A percentile compares a stretch with the other conserved stretches of the same genome.
Evolutionary conservation across 2,113 vertebrate species (phyloP).

Genomic region (Cochlearius cochlearius): DNA sequence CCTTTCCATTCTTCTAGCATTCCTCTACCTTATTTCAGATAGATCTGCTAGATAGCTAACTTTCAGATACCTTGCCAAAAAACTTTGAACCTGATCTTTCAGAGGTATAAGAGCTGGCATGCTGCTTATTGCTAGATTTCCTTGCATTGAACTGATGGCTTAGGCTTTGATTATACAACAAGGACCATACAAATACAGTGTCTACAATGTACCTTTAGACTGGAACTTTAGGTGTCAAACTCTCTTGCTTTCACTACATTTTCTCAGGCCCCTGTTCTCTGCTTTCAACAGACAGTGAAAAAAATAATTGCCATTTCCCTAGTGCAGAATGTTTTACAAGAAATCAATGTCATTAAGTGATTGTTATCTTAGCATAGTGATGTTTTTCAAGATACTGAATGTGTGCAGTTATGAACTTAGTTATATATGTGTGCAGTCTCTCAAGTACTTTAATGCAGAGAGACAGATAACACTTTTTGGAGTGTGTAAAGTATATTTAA

Average conservation of each 20-base stretch:
- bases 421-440: neutral
- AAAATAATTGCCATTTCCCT: neutral
- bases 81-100: neutral
- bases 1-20: neutral
- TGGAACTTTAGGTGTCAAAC: neutral
- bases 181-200: neutral
- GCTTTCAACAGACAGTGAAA: neutral
- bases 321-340: neutral
- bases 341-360: neutral
- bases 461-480: neutral
- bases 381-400: neutral
- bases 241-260: neutral
- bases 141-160: neutral
- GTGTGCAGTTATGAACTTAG: neutral
- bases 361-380: neutral
- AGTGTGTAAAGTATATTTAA: neutral
- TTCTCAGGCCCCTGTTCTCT: neutral
- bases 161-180: neutral
- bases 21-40: neutral
- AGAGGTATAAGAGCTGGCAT: neutral
- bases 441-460: neutral
- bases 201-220: neutral
- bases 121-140: neutral
- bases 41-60: neutral
- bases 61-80: neutral